Base-by-base conservation (phyloP, 1,140 invertebrate genomes). In the Philotrypesis tridentata region DNA sequence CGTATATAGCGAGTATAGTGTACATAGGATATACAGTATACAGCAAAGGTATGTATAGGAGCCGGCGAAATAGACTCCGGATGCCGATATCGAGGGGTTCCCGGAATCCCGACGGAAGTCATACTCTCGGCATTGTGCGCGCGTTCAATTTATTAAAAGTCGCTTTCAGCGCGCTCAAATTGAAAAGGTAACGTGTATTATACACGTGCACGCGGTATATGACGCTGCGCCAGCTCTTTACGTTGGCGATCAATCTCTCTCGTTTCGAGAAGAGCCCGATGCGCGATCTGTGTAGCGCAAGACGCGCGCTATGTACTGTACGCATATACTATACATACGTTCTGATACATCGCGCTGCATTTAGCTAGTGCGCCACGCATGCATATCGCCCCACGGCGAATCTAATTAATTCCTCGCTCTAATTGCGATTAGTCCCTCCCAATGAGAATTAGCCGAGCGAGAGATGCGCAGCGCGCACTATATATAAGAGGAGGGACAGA, bases 371-470 rank as follows among this genome's bases (percentile, higher is more conserved):
- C n/a, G n/a, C n/a, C n/a, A n/a, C n/a, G n/a, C n/a, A 37, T 29
- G 3, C 40, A 31, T 73, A 48, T 60, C n/a, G n/a, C n/a, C 48
- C 55, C 55, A 31, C 29, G 71, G 4, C 71, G 79, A 74, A 75
- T 77, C 73, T 76, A 82, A 82, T 82, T 72, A 77, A 82, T 82
- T 82, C 67, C 67, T 21, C 80, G 74, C 80, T 82, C 80, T 60
- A 77, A 82, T 82, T 82, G 74, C 73, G 73, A 63, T 70, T 75
- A 55, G 72, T 74, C 21, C 48, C 21, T 11, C 63, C 61, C 29
- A 31, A 70, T 61, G 33, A 80, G 55, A 61, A 72, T 61, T 14
- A 33, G 1, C 21, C 70, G 33, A 29, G 61, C 6, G 61, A 63
- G 21, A 63, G 25, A 63, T 0, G 29, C 21, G 14, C 29, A 33